Conservation (phyloP, 2,113 vertebrate species). For the Cyprinus carpio region DNA sequence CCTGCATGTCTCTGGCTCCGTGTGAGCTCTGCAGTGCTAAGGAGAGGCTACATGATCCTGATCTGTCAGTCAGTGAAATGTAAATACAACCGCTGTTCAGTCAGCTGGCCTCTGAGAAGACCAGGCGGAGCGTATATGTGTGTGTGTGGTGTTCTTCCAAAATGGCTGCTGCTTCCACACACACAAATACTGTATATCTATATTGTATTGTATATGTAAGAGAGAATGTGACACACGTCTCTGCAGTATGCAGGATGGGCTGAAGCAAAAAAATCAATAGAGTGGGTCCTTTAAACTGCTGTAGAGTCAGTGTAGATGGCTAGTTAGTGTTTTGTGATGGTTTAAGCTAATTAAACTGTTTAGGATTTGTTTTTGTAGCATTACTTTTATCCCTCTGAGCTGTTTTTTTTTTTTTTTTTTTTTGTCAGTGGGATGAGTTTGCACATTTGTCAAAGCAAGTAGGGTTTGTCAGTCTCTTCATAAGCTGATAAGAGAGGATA, state of each 20-base stretch:
- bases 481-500: constrained; percentile 40
- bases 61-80: constrained; percentile 45
- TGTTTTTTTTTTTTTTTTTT: background rate
- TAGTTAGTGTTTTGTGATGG: constrained; percentile 9
- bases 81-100: constrained; percentile 39
- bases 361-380: background rate
- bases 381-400: background rate
- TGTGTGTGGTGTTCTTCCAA: constrained; percentile 32
- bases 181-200: constrained; percentile 22
- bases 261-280: constrained; percentile 52
- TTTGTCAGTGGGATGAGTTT: constrained; percentile 34
- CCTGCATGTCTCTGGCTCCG: constrained; percentile 28
- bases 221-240: constrained; percentile 37
- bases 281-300: background rate
- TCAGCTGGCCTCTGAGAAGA: constrained; percentile 21
- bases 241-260: constrained; percentile 35
- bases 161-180: constrained; percentile 30
- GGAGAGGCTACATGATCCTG: constrained; percentile 45
- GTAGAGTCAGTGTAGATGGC: constrained; percentile 7
- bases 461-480: constrained; percentile 23
- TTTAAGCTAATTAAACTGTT: background rate
- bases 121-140: background rate
- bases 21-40: constrained; percentile 39
- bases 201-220: constrained; percentile 19
- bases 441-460: constrained; percentile 5